These are phyloP conservation scores for Callipepla squamata DNA, from an alignment of 2,113 vertebrate genomes.

Conservation along the genomic window DNA sequence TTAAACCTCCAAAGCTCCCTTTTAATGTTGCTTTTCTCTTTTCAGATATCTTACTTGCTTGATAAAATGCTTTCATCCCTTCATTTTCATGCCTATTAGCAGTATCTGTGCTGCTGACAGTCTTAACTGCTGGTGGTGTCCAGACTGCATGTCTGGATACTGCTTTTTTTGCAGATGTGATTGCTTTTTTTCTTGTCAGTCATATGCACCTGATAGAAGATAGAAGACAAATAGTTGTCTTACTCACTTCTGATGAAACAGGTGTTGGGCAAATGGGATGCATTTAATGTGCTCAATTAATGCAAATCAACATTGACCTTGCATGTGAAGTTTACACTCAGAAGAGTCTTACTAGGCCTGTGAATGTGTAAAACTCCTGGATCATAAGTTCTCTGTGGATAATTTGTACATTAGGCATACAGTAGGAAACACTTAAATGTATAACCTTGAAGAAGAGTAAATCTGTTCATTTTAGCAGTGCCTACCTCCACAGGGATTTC, in stretches of 20 bases:
- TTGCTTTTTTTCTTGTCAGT: not conserved
- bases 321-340: not conserved
- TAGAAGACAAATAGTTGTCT: not conserved
- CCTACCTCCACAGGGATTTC: not conserved
- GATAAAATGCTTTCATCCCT: not conserved
- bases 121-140: not conserved
- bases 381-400: not conserved
- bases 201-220: not conserved
- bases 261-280: not conserved
- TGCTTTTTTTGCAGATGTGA: not conserved
- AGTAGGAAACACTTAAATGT: not conserved
- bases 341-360: not conserved
- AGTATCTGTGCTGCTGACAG: not conserved
- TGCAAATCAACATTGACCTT: not conserved
- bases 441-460: not conserved
- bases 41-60: not conserved
- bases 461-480: not conserved
- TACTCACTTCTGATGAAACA: not conserved
- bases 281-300: not conserved
- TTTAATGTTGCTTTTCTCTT: not conserved
- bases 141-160: too few relatives aligned
- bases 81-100: not conserved
- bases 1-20: not conserved
- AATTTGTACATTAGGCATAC: not conserved
- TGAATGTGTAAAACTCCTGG: not conserved